Base-by-base conservation (phyloP, 2,888 invertebrate genomes). In the Sinotaia quadrata region DNA sequence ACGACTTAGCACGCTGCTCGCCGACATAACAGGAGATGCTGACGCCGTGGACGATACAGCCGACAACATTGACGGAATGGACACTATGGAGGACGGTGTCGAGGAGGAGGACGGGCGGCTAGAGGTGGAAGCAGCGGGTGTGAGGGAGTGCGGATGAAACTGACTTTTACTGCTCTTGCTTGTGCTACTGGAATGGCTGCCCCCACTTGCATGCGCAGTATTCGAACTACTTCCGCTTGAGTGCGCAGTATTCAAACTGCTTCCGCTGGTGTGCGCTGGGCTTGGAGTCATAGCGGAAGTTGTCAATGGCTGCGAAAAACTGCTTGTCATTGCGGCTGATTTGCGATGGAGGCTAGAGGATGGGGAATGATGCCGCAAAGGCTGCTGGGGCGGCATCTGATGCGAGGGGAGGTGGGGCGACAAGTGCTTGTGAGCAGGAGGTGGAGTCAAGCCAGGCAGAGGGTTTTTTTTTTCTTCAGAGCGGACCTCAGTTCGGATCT, bases 131-230 rank as follows among this genome's bases (percentile, higher is more conserved):
- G 61, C 10, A 52, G 47, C 18, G 54, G 41, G 4, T 60, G 60
- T 24, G 60, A 36, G 47, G 69, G 69, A 31, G 66, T 60, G 27
- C 66, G 63, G 51, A 49, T 62, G 18, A 27, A 52, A 31, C 52
- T 63, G 60, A 31, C 51, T 61, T 36, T 44, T 66, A 49, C 57
- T 70, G 70, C 37, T 65, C 59, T 31, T 70, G 70, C 34, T 73
- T 67, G 49, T 67, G 62, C 33, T 67, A 54, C 49, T 72, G 71
- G 18, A 68, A 41, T 33, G 58, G 71, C 44, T 67, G 70, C 70
- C 24, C 59, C 69, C 34, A 37, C 63, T 54, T 59, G 67, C 54
- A 61, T 8, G 10, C 41, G 10, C 41, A 61, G 24, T 61, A 47
- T n/a, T n/a, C n/a, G n/a, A n/a, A n/a, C n/a, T n/a, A n/a, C n/a